Percentiles rank a stretch among this genome's conserved stretches.
These are phyloP conservation scores for Takifugu rubripes DNA, from an alignment of 2,797 vertebrate genomes.

Conservation along the genomic window DNA sequence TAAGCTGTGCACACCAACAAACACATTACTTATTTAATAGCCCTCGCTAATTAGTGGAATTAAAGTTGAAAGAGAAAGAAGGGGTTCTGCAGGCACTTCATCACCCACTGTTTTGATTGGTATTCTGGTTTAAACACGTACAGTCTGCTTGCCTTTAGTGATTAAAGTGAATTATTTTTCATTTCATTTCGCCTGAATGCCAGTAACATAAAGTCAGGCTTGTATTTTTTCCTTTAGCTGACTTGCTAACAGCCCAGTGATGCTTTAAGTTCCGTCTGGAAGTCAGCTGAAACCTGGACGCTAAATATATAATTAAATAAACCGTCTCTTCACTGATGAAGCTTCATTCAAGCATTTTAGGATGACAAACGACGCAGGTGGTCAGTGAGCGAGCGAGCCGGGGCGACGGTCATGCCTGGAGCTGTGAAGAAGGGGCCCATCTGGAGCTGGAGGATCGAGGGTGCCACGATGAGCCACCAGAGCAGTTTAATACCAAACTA, in stretches of 20 bases:
- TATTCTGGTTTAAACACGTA: slow-evolving; percentile 34
- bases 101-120: slow-evolving; percentile 43
- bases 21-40: slow-evolving; percentile 63
- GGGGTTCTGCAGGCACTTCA: slow-evolving; percentile 42
- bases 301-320: slow-evolving; percentile 23
- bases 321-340: slow-evolving; percentile 15
- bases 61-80: slow-evolving; percentile 45
- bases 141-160: slow-evolving; percentile 15
- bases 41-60: slow-evolving; percentile 58
- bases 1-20: slow-evolving; percentile 47
- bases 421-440: slow-evolving; percentile 44
- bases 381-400: slow-evolving; percentile 15
- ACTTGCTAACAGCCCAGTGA: not conserved
- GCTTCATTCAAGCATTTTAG: slow-evolving; percentile 12
- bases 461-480: slow-evolving; percentile 46
- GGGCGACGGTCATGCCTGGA: slow-evolving; percentile 24
- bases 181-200: not conserved
- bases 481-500: slow-evolving; percentile 63
- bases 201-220: too few species aligned
- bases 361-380: slow-evolving; percentile 11
- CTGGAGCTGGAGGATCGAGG: slow-evolving; percentile 37
- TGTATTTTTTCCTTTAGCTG: too few species aligned
- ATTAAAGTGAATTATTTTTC: slow-evolving; percentile 23
- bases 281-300: not conserved
- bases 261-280: not conserved